These are phyloP conservation scores for Amphiprion percula DNA, from an alignment of 2,113 vertebrate species.

Conservation along the genomic window DNA sequence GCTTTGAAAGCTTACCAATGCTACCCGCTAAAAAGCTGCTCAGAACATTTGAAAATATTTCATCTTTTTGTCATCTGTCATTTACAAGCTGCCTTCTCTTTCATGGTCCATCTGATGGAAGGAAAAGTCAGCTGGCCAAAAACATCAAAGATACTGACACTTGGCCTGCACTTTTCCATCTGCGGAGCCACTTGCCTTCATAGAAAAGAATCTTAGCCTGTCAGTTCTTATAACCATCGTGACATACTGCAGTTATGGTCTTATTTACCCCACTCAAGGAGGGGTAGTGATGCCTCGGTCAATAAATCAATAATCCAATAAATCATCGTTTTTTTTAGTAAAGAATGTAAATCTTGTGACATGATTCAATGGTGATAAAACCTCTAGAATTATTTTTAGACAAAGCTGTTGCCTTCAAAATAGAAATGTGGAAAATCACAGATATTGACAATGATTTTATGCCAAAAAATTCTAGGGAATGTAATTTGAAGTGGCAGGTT, in stretches of 20 bases:
- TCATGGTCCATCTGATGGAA: constrained; percentile 42
- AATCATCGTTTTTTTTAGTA: constrained; percentile 8
- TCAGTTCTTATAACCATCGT: constrained; percentile 45
- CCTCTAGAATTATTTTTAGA: neutral
- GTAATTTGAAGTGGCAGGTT: constrained; percentile 3
- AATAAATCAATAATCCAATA: constrained; percentile 13
- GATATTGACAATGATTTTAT: constrained; percentile 5
- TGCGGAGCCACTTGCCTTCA: constrained; percentile 42
- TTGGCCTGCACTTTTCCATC: constrained; percentile 29
- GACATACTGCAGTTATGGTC: constrained; percentile 26
- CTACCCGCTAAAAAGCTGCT: neutral
- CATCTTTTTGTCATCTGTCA: constrained; percentile 33
- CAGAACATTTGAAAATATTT: constrained; percentile 33
- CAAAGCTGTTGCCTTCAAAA: neutral
- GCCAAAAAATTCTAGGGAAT: neutral
- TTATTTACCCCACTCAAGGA: neutral
- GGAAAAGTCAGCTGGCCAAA: constrained; percentile 33
- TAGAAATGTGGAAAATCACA: neutral
- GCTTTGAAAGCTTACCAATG: neutral
- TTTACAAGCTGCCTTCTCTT: constrained; percentile 4
- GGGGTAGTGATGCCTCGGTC: constrained; percentile 1
- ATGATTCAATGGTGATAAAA: neutral
- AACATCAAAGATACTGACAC: constrained; percentile 35
- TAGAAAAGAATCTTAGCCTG: constrained; percentile 46
- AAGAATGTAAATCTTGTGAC: constrained; percentile 23